A percentile compares a stretch with the other conserved stretches of the same genome.
These are phyloP conservation scores for Isoperla grammatica DNA, from an alignment of 2,888 invertebrate genomes.

Conservation along the genomic window DNA sequence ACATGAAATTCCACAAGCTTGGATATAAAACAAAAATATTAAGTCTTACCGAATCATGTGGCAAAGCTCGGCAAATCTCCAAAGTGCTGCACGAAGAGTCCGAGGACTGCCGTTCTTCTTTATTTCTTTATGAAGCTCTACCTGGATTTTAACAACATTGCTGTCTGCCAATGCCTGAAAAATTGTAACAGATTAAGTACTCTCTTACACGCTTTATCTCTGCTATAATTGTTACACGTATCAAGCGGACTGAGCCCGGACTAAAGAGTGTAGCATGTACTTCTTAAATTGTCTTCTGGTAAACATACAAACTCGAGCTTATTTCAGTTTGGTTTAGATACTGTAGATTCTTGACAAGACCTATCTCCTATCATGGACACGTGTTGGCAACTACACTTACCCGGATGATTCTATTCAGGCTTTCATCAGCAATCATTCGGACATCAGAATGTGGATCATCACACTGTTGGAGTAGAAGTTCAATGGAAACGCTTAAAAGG, in stretches of 20 bases:
- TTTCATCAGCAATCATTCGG: constrained; percentile 75
- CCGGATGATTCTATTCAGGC: constrained; percentile 70
- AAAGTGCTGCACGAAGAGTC: constrained; percentile 67
- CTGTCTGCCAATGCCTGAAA: constrained; percentile 57
- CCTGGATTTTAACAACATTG: constrained; percentile 65
- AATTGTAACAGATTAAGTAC: constrained; percentile 14
- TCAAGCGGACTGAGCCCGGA: too few species aligned
- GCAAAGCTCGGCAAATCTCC: constrained; percentile 68
- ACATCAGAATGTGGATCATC: constrained; percentile 74
- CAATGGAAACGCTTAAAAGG: constrained; percentile 63
- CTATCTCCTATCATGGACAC: too few species aligned
- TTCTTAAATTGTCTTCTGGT: too few species aligned
- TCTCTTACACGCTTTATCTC: too few species aligned
- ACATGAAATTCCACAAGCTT: too few species aligned
- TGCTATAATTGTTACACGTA: too few species aligned
- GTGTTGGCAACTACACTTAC: too few species aligned
- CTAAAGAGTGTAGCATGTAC: too few species aligned
- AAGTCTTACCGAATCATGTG: constrained; percentile 54
- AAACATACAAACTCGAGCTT: too few species aligned
- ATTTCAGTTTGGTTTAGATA: too few species aligned
- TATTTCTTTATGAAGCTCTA: constrained; percentile 77
- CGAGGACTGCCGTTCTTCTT: constrained; percentile 69
- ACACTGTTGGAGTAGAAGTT: constrained; percentile 62
- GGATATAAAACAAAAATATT: constrained; percentile 9
- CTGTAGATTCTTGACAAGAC: too few species aligned